A percentile compares a stretch with the other conserved stretches of the same genome.
Evolutionary conservation across 1,140 invertebrate species (phyloP).

Genomic region (Amyelois transitella): DNA sequence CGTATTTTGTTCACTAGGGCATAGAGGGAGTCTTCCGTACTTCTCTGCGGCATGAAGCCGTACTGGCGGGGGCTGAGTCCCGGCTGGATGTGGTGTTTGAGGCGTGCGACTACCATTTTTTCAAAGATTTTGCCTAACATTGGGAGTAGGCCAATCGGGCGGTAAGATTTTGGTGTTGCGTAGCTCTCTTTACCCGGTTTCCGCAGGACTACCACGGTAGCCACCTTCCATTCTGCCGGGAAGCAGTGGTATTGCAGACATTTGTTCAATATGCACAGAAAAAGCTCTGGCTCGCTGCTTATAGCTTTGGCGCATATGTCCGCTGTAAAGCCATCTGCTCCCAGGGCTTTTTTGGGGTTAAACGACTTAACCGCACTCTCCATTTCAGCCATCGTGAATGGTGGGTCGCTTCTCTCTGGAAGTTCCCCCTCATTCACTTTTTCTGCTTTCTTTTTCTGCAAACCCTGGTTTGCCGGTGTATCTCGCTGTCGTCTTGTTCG

Average conservation of each 20-base stretch:
- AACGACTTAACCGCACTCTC: not conserved
- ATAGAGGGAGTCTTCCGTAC: not conserved
- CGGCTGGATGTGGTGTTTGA: not conserved
- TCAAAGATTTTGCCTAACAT: too few relatives aligned
- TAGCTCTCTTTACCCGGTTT: conserved; percentile 2
- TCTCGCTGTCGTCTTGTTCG: not conserved
- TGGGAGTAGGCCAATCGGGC: too few relatives aligned
- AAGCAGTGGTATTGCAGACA: conserved; percentile 5
- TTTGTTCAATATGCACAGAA: not conserved
- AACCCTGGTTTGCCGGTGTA: conserved; percentile 4
- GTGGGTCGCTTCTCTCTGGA: not conserved
- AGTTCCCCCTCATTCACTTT: not conserved
- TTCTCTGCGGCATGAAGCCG: too few relatives aligned
- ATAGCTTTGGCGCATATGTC: not conserved
- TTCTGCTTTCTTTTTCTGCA: too few relatives aligned
- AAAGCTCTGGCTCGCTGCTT: not conserved
- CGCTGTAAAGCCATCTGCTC: conserved; percentile 2
- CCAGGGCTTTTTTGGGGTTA: conserved; percentile 7
- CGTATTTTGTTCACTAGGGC: too few relatives aligned
- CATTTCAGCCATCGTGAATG: not conserved
- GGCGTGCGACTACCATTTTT: too few relatives aligned
- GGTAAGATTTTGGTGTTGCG: too few relatives aligned
- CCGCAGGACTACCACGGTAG: not conserved
- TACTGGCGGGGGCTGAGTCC: too few relatives aligned
- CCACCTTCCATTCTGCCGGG: conserved; percentile 7